Base-by-base conservation (phyloP, 2,888 invertebrate species). In the Xestobium rufovillosum region DNA sequence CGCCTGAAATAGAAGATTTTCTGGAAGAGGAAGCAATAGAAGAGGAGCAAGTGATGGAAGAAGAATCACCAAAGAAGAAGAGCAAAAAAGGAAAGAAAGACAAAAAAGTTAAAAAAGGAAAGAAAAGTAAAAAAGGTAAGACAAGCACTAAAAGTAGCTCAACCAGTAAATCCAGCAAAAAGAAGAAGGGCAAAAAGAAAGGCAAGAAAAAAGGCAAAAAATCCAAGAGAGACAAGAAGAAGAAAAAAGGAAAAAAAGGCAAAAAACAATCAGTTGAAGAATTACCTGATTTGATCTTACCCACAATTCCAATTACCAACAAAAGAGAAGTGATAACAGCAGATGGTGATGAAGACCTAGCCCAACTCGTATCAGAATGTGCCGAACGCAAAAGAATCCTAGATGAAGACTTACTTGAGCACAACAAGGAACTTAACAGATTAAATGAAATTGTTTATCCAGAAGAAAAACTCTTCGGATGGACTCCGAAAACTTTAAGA, bases 291-390 rank as follows among this genome's bases (percentile, higher is more conserved):
- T 19, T 19, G 6, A n/a, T n/a, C n/a, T 19, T 19, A 19, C 23
- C 23, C n/a, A n/a, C n/a, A n/a, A n/a, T 19, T 19, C 23, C 23
- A 19, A 19, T 19, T 19, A 19, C 23, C n/a, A 19, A 19, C n/a
- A 6, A 6, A 19, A 6, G 23, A 19, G 23, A 19, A 19, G n/a
- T 8, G n/a, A 6, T n/a, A n/a, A 8, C 23, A n/a, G 6, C n/a
- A 8, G 23, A 8, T 8, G 23, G n/a, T n/a, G 23, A 8, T n/a
- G n/a, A 19, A 19, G n/a, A 19, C 23, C 23, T 19, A 19, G 6
- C 23, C 23, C 6, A 19, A 6, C 23, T 19, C 23, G 6, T 19
- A n/a, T 8, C 6, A 6, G 23, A 19, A 19, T n/a, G n/a, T n/a
- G 6, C 23, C n/a, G n/a, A 19, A n/a, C n/a, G n/a, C n/a, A n/a